Conservation (phyloP, 64 coral and sea anemone genomes). For the Montipora sp. region DNA sequence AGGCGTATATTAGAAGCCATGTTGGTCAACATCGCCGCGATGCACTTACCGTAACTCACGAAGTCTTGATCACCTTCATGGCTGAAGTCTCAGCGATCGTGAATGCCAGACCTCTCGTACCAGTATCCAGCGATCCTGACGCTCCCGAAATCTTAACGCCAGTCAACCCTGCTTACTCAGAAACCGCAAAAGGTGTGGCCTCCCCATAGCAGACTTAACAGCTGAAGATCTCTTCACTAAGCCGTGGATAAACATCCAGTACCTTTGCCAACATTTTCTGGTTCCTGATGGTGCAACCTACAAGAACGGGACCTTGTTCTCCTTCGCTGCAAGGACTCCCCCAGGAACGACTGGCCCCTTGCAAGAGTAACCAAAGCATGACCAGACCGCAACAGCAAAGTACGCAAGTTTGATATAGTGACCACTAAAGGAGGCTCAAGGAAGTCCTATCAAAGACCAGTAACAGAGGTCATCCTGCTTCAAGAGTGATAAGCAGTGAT, state of each 20-base stretch:
- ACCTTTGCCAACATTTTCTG: conserved; percentile 56
- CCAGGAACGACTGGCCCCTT: conserved; percentile 62
- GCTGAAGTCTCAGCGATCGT: not conserved
- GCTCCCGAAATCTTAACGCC: conserved; percentile 46
- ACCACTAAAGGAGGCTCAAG: not conserved
- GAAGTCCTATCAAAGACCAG: conserved; percentile 17
- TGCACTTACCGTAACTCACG: conserved; percentile 42
- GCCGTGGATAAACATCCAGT: conserved; percentile 43
- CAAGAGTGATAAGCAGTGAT: not conserved
- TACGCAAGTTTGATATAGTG: conserved; percentile 22
- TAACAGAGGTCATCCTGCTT: conserved; percentile 25
- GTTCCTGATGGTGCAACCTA: conserved; percentile 19
- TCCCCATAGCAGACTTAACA: conserved; percentile 17
- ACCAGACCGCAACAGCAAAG: conserved; percentile 1
- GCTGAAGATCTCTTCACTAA: not conserved
- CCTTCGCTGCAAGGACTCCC: conserved; percentile 29
- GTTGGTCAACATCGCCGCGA: conserved; percentile 12
- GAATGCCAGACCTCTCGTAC: conserved; percentile 59
- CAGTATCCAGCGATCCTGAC: conserved; percentile 47
- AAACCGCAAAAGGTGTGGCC: conserved; percentile 38
- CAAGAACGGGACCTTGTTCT: conserved; percentile 51
- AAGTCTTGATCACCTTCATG: conserved; percentile 71
- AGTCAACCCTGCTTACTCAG: conserved; percentile 22
- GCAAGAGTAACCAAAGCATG: conserved; percentile 22
- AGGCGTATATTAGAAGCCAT: conserved; percentile 39